These are phyloP conservation scores for Drosophila formosana DNA, from an alignment of 2,888 invertebrate species.

Conservation along the genomic window DNA sequence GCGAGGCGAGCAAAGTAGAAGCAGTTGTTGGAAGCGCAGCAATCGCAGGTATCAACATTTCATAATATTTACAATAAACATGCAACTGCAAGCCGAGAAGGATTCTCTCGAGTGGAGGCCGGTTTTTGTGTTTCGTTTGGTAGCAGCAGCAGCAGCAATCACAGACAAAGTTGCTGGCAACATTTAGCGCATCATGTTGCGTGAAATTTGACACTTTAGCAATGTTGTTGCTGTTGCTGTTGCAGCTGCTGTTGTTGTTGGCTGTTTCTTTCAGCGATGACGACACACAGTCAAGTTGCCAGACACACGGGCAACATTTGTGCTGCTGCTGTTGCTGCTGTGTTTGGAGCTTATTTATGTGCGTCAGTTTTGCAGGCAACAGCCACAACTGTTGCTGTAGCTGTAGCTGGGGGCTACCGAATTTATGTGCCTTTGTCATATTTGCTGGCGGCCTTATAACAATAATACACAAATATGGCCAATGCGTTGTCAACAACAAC, in stretches of 20 bases:
- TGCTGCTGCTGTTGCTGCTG: slow-evolving; percentile 42
- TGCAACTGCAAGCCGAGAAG: slow-evolving; percentile 72
- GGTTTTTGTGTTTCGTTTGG: slow-evolving; percentile 13
- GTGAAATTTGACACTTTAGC: slow-evolving; percentile 80
- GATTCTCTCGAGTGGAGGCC: slow-evolving; percentile 34
- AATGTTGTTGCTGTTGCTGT: slow-evolving; percentile 51
- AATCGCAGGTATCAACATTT: slow-evolving; percentile 77
- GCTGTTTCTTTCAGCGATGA: slow-evolving; percentile 42
- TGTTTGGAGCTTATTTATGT: slow-evolving; percentile 57
- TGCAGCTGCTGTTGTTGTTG: slow-evolving; percentile 33
- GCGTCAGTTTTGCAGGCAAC: slow-evolving; percentile 37
- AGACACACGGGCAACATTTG: slow-evolving; percentile 73
- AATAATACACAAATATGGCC: slow-evolving; percentile 78
- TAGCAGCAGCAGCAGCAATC: slow-evolving; percentile 31
- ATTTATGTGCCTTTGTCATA: slow-evolving; percentile 79
- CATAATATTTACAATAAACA: slow-evolving; percentile 82
- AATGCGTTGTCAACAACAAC: slow-evolving; percentile 73
- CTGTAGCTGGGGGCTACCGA: slow-evolving; percentile 65
- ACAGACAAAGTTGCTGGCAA: slow-evolving; percentile 69
- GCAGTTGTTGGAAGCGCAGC: slow-evolving; percentile 26
- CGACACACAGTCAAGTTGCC: slow-evolving; percentile 61
- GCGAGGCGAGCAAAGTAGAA: slow-evolving; percentile 38
- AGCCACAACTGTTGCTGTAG: slow-evolving; percentile 13
- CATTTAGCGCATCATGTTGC: slow-evolving; percentile 81
- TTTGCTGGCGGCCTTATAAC: slow-evolving; percentile 70